Conservation (phyloP, 2,888 invertebrate genomes). For the Eupithecia pulchellata region DNA sequence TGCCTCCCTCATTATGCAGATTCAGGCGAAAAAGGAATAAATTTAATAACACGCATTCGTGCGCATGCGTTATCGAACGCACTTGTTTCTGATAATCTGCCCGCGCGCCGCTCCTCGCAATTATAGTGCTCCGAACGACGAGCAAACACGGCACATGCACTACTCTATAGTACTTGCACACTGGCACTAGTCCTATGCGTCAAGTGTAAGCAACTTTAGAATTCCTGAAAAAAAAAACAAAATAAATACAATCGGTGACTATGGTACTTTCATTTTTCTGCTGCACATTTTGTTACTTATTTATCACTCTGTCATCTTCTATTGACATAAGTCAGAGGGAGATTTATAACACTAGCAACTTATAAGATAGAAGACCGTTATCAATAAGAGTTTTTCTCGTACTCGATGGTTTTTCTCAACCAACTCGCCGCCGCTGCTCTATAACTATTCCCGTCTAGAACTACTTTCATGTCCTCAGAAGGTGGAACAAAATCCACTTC, state of each 20-base stretch:
- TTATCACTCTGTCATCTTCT: no score
- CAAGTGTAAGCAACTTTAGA: not conserved
- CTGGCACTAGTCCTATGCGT: not conserved
- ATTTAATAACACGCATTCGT: slow-evolving; percentile 85
- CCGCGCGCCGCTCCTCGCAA: slow-evolving; percentile 73
- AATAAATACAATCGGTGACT: no score
- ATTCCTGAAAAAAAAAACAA: no score
- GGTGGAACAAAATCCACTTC: not conserved
- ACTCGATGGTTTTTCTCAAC: not conserved
- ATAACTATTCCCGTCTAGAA: not conserved
- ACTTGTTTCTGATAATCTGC: slow-evolving; percentile 85
- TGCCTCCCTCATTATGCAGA: slow-evolving; percentile 84
- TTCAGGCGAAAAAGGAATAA: slow-evolving; percentile 84
- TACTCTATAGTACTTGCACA: not conserved
- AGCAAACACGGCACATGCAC: slow-evolving; percentile 44
- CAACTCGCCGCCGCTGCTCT: not conserved
- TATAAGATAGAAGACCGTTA: no score
- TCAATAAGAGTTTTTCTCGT: no score
- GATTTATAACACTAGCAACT: no score
- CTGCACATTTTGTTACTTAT: no score
- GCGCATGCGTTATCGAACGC: slow-evolving; percentile 84
- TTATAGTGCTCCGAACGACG: slow-evolving; percentile 62
- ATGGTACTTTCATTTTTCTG: no score
- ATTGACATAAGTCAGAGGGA: no score
- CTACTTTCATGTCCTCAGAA: not conserved